Evolutionary conservation across 2,888 invertebrate species (phyloP), one percentile per base, ranked within the genome.

Genomic region (Hirtodrosophila confusa): DNA sequence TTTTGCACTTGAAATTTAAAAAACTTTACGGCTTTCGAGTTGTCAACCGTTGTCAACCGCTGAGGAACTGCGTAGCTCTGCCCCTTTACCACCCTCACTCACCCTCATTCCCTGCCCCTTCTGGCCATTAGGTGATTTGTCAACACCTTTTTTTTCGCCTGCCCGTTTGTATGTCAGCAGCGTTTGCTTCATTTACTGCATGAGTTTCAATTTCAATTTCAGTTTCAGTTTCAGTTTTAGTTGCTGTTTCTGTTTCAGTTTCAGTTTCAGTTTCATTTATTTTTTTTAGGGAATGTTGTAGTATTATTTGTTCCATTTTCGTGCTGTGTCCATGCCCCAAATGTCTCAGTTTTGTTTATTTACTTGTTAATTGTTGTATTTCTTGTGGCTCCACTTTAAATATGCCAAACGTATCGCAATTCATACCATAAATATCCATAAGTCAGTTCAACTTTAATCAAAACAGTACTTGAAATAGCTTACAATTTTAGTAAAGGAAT

Each of bases 131-230:
- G 77, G 76, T 83, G 86, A 80, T 74, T 86, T 86, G 86, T 79
- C 77, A 82, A 66, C 71, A 71, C 66, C 80, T 76, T 54, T 39
- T 55, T 11, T 17, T 50, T 47, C 43, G 33, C 36, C n/a, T 47
- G 29, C 39, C 37, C 54, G 51, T 82, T 80, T 77, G 67, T 75
- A 67, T 86, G 80, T 86, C 78, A 80, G 64, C 67, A 17, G 41
- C 75, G 78, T 80, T 82, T 80, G 85, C 87, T 69, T 73, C 82
- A 82, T 78, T 84, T 85, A 60, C 76, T 48, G 74, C 82, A 87
- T 83, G 88, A 83, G 63, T 82, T 80, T 79, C 60, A 70, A 56
- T 78, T 79, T 82, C 39, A 7, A 10, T 67, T 67, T 69, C 27
- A 1, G 33, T 60, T 58, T 66, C 35, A 10, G 37, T 63, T 49